phyloP scores from a whole-genome alignment of 2,113 vertebrate genomes.

The Corythornis cristatus region DNA sequence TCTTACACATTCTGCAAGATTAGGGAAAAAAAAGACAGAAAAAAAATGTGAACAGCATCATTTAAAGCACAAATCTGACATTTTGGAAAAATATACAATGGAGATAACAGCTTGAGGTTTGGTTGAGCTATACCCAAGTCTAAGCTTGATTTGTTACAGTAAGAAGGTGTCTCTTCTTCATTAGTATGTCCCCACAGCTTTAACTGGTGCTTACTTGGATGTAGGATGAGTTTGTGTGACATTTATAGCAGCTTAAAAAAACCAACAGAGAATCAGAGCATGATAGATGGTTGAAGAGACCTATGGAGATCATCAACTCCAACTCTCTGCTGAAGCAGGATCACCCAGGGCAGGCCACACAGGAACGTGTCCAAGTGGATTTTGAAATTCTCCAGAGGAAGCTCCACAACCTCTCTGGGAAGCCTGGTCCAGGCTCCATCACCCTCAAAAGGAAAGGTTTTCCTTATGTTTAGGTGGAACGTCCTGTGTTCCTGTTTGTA shows the following conservation, averaged over 20 bases:
- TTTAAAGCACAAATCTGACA: background rate
- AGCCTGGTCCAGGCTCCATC: no score
- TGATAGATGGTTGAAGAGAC: no score
- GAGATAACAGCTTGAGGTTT: background rate
- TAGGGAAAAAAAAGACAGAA: background rate
- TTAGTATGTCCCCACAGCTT: background rate
- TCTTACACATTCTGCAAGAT: background rate
- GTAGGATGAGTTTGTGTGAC: background rate
- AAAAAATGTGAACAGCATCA: background rate
- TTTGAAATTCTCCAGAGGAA: no score
- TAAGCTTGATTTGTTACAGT: background rate
- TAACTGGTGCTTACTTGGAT: background rate
- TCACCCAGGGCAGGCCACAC: no score
- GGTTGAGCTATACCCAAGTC: background rate
- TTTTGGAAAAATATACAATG: background rate
- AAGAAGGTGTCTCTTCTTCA: background rate
- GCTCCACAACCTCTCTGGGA: no score
- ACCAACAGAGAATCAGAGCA: no score
- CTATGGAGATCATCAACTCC: no score
- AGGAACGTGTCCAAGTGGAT: no score
- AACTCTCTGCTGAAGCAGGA: no score
- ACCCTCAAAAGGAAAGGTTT: no score
- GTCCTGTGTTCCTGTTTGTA: no score
- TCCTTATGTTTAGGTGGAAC: no score
- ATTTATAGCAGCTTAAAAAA: background rate